Conservation (phyloP, 2,797 vertebrate genomes). For the Hyperoplus immaculatus region DNA sequence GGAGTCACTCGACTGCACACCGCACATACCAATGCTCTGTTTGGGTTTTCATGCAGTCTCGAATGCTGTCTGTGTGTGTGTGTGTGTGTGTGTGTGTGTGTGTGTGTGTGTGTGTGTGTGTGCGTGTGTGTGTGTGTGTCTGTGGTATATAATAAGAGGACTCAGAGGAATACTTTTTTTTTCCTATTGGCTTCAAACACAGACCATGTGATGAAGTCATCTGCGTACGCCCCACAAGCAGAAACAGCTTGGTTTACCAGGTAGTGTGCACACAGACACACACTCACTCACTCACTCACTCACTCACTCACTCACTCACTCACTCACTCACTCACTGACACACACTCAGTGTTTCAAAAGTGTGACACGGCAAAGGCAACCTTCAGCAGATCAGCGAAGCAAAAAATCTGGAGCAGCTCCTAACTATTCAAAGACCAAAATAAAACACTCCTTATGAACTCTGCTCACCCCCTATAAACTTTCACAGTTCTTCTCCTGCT, state of each 20-base stretch:
- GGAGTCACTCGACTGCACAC: constrained; percentile 50
- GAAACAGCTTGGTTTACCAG: not conserved
- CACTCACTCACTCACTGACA: too few relatives aligned
- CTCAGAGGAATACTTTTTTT: constrained; percentile 35
- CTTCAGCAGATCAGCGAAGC: constrained; percentile 41
- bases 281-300: not conserved
- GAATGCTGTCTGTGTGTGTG: constrained; percentile 51
- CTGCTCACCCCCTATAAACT: not conserved
- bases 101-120: too few relatives aligned
- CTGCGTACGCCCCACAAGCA: constrained; percentile 5
- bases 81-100: not conserved
- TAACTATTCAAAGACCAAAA: not conserved
- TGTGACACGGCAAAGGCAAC: not conserved
- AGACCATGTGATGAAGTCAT: constrained; percentile 63
- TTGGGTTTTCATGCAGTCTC: constrained; percentile 64
- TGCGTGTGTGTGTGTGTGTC: too few relatives aligned
- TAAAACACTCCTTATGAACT: not conserved
- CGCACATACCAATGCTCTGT: constrained; percentile 62
- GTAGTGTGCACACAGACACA: not conserved
- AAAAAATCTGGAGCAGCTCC: constrained; percentile 13
- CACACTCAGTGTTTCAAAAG: not conserved
- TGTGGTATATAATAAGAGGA: not conserved
- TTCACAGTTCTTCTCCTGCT: too few relatives aligned
- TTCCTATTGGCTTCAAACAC: constrained; percentile 39
- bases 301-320: too few relatives aligned